phyloP scores from a whole-genome alignment of 2,888 invertebrate genomes.

The Cerastis rubricosa region DNA sequence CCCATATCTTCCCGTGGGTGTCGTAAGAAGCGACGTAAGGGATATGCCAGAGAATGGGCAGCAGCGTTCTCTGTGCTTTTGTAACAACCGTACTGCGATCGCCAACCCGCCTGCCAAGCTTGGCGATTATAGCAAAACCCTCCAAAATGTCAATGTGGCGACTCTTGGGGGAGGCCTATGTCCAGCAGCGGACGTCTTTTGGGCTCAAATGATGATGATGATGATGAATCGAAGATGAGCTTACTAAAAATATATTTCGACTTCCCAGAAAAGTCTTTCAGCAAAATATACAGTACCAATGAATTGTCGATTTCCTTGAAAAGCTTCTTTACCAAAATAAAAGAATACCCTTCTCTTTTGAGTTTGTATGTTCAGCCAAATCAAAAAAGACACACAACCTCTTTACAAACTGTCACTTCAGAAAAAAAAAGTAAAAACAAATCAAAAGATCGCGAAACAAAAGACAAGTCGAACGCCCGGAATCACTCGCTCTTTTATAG shows the following conservation, averaged over 20 bases:
- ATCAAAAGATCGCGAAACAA: constrained; percentile 63
- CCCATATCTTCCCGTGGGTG: too few species aligned
- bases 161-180: too few species aligned
- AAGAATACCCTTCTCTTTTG: constrained; percentile 1
- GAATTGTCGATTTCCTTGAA: neutral
- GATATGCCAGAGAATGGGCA: too few species aligned
- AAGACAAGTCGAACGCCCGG: constrained; percentile 57
- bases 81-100: too few species aligned
- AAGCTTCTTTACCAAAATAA: constrained; percentile 23
- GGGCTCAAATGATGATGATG: too few species aligned
- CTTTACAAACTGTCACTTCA: constrained; percentile 47
- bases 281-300: neutral
- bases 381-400: constrained; percentile 46
- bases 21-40: too few species aligned
- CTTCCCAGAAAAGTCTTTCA: neutral
- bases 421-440: constrained; percentile 65
- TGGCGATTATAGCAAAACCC: too few species aligned
- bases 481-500: constrained; percentile 63
- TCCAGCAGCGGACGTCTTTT: too few species aligned
- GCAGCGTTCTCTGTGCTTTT: too few species aligned
- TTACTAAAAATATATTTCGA: neutral
- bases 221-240: too few species aligned
- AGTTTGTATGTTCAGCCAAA: constrained; percentile 34
- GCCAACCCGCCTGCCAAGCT: too few species aligned
- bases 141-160: too few species aligned